A percentile compares a stretch with the other conserved stretches of the same genome.
Conservation (phyloP, 2,113 vertebrate species). For the Pontoporia blainvillei region DNA sequence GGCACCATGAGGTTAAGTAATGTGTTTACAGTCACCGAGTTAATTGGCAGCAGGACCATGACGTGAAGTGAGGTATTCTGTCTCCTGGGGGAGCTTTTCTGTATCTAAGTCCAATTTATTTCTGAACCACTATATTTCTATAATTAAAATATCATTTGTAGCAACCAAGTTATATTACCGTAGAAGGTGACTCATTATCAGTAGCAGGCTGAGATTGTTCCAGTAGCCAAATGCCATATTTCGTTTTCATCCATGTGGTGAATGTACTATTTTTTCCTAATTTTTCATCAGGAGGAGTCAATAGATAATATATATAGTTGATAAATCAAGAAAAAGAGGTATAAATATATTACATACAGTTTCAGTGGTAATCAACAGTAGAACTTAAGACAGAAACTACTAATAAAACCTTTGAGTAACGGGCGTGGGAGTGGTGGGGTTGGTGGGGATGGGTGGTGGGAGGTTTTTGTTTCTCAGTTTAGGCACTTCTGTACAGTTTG, state of each 20-base stretch:
- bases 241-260: not conserved
- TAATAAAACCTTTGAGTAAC: not conserved
- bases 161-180: not conserved
- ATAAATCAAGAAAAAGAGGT: not conserved
- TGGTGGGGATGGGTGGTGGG: not conserved
- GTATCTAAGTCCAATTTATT: not conserved
- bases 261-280: not conserved
- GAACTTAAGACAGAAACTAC: not conserved
- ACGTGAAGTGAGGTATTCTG: not conserved
- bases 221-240: not conserved
- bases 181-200: not conserved
- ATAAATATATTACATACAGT: not conserved
- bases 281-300: not conserved
- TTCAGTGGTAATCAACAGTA: not conserved
- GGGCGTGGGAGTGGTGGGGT: not conserved
- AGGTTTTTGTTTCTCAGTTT: conserved; percentile 13
- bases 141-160: conserved; percentile 4
- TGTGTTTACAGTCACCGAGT: not conserved
- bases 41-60: not conserved
- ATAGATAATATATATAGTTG: not conserved
- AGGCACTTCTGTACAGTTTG: not conserved
- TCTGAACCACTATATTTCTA: not conserved
- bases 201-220: not conserved
- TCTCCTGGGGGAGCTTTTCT: not conserved
- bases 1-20: not conserved